phyloP scores from a whole-genome alignment of 2,113 vertebrate species.

The Eulemur macaco region DNA sequence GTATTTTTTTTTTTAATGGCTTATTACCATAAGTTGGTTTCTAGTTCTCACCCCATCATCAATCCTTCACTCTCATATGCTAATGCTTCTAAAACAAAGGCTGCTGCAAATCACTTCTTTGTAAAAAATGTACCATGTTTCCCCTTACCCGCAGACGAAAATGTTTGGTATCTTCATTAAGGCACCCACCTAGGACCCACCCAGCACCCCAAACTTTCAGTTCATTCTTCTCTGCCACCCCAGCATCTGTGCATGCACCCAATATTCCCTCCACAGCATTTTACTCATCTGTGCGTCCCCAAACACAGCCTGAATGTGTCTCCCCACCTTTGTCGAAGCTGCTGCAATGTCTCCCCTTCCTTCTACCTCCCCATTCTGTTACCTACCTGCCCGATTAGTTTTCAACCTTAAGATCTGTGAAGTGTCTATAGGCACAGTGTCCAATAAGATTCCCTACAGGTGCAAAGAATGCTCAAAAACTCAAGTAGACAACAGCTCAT shows the following conservation, averaged over 20 bases:
- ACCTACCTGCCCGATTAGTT: neutral
- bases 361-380: neutral
- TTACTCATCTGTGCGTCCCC: neutral
- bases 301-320: neutral
- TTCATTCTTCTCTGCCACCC: neutral
- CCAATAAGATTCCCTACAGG: neutral
- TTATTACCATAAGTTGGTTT: neutral
- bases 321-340: neutral
- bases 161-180: neutral
- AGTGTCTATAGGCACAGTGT: neutral
- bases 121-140: neutral
- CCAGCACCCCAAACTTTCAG: neutral
- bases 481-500: slow-evolving; percentile 8
- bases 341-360: neutral
- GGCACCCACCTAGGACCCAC: neutral
- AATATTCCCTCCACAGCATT: neutral
- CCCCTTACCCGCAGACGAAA: neutral
- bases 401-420: neutral
- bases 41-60: neutral
- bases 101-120: neutral
- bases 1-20: neutral
- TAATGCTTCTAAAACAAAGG: slow-evolving; percentile 27
- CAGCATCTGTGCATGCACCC: neutral
- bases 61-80: neutral
- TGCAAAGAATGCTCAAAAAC: neutral